Evolutionary conservation across 2,113 vertebrate species (phyloP).

Genomic region (Podocnemis expansa): DNA sequence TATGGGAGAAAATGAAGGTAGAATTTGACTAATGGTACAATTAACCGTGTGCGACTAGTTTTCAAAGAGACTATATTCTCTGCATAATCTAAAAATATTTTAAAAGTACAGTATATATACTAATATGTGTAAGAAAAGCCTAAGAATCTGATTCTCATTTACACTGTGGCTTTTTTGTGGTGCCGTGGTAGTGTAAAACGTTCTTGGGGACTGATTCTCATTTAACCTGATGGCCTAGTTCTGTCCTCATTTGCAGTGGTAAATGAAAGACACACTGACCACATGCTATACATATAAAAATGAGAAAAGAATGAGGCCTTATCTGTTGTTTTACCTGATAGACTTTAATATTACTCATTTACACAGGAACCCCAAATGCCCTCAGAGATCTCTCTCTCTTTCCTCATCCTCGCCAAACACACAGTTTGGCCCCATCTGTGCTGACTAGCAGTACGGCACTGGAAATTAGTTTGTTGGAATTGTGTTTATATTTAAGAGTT

Average conservation of each 20-base stretch:
- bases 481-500: not conserved
- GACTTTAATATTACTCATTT: not conserved
- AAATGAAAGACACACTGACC: not conserved
- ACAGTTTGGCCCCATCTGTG: not conserved
- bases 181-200: not conserved
- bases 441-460: not conserved
- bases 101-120: not conserved
- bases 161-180: not conserved
- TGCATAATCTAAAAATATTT: not conserved
- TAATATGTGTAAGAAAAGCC: not conserved
- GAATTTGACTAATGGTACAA: not conserved
- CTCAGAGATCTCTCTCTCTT: no score
- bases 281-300: not conserved
- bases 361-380: not conserved
- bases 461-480: not conserved
- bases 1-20: not conserved
- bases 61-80: not conserved
- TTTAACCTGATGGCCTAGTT: not conserved
- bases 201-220: not conserved
- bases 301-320: not conserved
- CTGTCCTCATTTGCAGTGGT: not conserved
- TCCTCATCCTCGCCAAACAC: no score
- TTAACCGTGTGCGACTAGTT: not conserved
- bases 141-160: not conserved
- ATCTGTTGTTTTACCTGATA: not conserved